These are phyloP conservation scores for Cebidichthys violaceus DNA, from an alignment of 2,113 vertebrate genomes.

Conservation along the genomic window DNA sequence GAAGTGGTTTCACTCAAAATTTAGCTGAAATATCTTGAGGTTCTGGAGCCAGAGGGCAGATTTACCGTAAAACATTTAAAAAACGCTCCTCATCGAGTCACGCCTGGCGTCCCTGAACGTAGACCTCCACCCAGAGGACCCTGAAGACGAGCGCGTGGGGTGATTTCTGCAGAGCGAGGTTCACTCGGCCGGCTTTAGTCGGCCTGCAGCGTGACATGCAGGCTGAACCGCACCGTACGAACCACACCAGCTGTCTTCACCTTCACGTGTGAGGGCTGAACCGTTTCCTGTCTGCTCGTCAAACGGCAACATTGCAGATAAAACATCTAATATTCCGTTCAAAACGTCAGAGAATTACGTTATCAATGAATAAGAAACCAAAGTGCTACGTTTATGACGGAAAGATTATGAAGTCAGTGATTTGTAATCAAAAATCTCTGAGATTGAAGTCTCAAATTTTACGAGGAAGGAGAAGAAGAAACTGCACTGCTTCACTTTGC, in stretches of 20 bases:
- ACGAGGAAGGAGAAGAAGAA: neutral
- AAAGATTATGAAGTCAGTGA: neutral
- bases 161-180: no score
- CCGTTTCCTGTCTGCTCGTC: no score
- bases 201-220: neutral
- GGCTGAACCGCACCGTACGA: no score
- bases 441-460: neutral
- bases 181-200: neutral
- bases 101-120: neutral
- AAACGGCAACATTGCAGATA: no score
- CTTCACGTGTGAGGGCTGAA: no score
- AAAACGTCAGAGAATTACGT: neutral
- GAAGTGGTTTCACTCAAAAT: conserved; percentile 19
- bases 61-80: neutral
- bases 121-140: neutral
- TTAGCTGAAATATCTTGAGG: neutral
- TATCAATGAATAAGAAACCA: neutral
- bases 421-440: neutral
- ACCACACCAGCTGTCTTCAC: no score
- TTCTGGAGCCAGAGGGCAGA: neutral
- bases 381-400: neutral
- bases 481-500: neutral
- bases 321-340: no score
- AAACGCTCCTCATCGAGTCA: neutral
- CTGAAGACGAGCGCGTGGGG: no score